Conservation (phyloP, 1,140 invertebrate species). For the Magallana gigas region DNA sequence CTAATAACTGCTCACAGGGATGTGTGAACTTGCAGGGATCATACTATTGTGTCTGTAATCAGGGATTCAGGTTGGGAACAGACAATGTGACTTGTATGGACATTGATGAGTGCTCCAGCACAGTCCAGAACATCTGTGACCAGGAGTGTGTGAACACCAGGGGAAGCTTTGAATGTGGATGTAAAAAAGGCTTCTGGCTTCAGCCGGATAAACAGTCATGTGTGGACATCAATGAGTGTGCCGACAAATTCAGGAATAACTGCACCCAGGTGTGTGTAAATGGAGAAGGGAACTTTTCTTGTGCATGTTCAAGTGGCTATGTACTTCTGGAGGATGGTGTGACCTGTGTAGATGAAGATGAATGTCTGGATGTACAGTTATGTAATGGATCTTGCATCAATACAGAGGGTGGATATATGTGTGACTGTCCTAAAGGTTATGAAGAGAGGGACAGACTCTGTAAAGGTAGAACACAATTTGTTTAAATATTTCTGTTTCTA, state of each 20-base stretch:
- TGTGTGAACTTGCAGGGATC: background rate
- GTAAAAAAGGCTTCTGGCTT: background rate
- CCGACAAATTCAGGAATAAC: background rate
- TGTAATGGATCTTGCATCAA: slow-evolving; percentile 18
- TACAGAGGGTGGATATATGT: slow-evolving; percentile 3
- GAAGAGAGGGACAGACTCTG: slow-evolving; percentile 4
- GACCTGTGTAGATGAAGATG: slow-evolving; percentile 20
- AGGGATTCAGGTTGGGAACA: background rate
- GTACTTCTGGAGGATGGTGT: background rate
- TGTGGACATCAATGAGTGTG: slow-evolving; percentile 39
- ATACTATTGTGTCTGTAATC: slow-evolving; percentile 3
- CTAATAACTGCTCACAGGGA: slow-evolving; percentile 1
- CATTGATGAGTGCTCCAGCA: slow-evolving; percentile 16
- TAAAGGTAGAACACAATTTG: background rate
- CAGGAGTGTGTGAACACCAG: slow-evolving; percentile 1
- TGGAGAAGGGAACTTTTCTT: background rate
- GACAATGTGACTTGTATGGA: slow-evolving; percentile 25
- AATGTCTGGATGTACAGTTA: background rate
- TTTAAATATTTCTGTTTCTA: no score
- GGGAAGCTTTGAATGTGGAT: slow-evolving; percentile 23
- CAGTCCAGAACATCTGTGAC: background rate
- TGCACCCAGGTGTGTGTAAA: slow-evolving; percentile 29
- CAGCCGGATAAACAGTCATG: slow-evolving; percentile 1
- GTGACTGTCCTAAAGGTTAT: background rate
- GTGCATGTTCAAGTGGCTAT: background rate